These are phyloP conservation scores for Aromia moschata DNA, from an alignment of 2,888 invertebrate species.

Conservation along the genomic window DNA sequence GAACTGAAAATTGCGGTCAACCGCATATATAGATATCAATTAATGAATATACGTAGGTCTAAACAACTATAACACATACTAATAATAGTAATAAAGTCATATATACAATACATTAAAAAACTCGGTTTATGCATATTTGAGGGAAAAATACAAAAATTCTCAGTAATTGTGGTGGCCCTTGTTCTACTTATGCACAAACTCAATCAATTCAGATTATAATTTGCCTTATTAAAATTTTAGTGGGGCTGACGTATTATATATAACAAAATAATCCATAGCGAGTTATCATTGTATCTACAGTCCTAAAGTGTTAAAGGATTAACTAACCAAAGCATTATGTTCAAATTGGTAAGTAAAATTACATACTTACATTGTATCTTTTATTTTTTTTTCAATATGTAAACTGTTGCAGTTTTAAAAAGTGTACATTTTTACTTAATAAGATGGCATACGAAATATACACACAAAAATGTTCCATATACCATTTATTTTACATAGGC, in stretches of 20 bases:
- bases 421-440: too few species aligned
- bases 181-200: slow-evolving; percentile 18
- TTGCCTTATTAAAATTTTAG: slow-evolving; percentile 11
- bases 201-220: slow-evolving; percentile 11
- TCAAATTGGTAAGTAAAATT: slow-evolving; percentile 33
- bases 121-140: background rate
- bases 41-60: background rate
- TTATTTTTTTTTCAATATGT: too few species aligned
- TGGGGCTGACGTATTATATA: slow-evolving; percentile 20
- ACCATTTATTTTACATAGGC: too few species aligned
- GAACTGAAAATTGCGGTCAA: slow-evolving; percentile 6
- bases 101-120: background rate
- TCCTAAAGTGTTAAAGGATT: slow-evolving; percentile 18
- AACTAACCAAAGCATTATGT: slow-evolving; percentile 25
- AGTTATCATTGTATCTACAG: slow-evolving; percentile 11
- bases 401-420: too few species aligned
- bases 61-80: slow-evolving; percentile 6
- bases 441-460: too few species aligned
- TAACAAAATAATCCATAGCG: slow-evolving; percentile 3
- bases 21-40: slow-evolving; percentile 2
- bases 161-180: slow-evolving; percentile 25
- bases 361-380: too few species aligned
- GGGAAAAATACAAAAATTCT: slow-evolving; percentile 10
- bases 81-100: slow-evolving; percentile 1
- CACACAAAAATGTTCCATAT: too few species aligned